Evolutionary conservation across 2,888 invertebrate genomes (phyloP).

Genomic region (Bembecia ichneumoniformis): DNA sequence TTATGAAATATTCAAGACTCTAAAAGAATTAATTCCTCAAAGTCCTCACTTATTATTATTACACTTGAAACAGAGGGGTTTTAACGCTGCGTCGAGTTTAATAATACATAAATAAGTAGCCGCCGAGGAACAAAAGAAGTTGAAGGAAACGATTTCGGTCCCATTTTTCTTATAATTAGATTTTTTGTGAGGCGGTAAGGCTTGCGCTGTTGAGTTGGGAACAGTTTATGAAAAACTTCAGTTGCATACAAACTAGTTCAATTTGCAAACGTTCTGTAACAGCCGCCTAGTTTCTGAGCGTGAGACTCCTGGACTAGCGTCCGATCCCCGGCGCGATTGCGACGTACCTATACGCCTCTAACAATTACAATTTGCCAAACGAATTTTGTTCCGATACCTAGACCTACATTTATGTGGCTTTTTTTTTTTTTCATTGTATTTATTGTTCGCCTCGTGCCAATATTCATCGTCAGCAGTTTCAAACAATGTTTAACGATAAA

Average conservation of each 20-base stretch:
- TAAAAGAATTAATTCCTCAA: not conserved
- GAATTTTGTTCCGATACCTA: constrained; percentile 16
- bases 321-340: constrained; percentile 18
- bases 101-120: constrained; percentile 15
- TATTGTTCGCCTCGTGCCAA: not conserved
- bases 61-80: not conserved
- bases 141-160: constrained; percentile 37
- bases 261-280: constrained; percentile 36
- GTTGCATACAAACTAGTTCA: constrained; percentile 50
- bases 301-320: constrained; percentile 5
- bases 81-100: not conserved
- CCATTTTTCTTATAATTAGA: constrained; percentile 35
- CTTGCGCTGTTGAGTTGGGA: constrained; percentile 27
- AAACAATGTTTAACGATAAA: not conserved
- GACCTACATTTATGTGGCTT: not conserved
- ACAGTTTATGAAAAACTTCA: constrained; percentile 54
- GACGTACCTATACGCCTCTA: constrained; percentile 17
- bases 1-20: not conserved
- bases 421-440: not conserved
- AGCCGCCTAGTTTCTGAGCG: constrained; percentile 17
- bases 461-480: not conserved
- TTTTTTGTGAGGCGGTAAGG: constrained; percentile 37
- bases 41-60: not conserved
- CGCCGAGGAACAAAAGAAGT: constrained; percentile 28
- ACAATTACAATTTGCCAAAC: constrained; percentile 36